Conservation (phyloP, 2,888 invertebrate species). For the Pediacus dermestoides region DNA sequence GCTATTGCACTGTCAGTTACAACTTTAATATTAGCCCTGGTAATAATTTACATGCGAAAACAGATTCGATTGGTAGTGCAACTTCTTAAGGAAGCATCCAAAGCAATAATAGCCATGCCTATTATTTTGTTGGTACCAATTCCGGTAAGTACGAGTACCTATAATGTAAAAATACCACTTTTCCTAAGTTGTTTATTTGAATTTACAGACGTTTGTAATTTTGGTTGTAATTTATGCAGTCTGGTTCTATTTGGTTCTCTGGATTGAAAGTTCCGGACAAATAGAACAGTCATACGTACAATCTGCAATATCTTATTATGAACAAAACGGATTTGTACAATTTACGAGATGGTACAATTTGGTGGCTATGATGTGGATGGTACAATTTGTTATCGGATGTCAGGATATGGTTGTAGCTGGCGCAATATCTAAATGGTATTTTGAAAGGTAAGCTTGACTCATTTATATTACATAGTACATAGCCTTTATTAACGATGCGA, state of each 20-base stretch:
- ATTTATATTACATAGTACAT: no score
- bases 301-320: constrained; percentile 38
- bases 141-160: constrained; percentile 57
- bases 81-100: constrained; percentile 64
- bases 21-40: constrained; percentile 35
- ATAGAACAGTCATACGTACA: constrained; percentile 46
- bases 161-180: constrained; percentile 4
- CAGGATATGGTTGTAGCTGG: constrained; percentile 67
- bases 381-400: constrained; percentile 64
- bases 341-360: constrained; percentile 53
- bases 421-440: constrained; percentile 64
- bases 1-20: no score
- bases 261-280: constrained; percentile 58
- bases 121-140: constrained; percentile 59
- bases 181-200: not conserved
- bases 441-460: no score
- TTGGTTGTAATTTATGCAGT: constrained; percentile 53
- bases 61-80: constrained; percentile 60
- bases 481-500: no score
- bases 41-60: constrained; percentile 60
- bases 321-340: constrained; percentile 49
- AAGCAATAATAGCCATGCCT: constrained; percentile 62
- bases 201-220: constrained; percentile 43
- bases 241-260: constrained; percentile 57
- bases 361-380: constrained; percentile 63